A percentile compares a stretch with the other conserved stretches of the same genome.
Evolutionary conservation across 2,113 vertebrate genomes (phyloP).

Genomic region (Misgurnus mizolepis): DNA sequence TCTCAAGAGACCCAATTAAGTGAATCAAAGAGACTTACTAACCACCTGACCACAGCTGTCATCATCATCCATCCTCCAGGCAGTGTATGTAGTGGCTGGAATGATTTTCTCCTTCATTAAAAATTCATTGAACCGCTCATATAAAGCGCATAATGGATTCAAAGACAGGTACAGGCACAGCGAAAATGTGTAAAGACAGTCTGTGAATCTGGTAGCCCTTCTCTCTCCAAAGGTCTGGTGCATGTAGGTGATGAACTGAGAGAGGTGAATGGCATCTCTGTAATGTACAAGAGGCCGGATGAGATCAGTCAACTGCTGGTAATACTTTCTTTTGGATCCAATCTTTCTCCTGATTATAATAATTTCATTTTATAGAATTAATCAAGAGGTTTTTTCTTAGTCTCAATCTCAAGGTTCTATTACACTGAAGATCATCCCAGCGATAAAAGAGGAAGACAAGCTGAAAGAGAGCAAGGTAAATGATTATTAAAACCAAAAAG

Average conservation of each 20-base stretch:
- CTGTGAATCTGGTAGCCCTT: not conserved
- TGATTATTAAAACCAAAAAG: not conserved
- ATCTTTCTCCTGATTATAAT: not conserved
- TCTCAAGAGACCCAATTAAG: constrained; percentile 48
- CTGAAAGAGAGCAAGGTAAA: constrained; percentile 91
- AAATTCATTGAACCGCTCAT: constrained; percentile 47
- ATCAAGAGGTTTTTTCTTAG: constrained; percentile 60
- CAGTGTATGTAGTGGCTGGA: constrained; percentile 5
- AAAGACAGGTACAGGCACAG: not conserved
- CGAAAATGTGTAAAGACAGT: not conserved
- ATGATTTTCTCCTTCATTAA: constrained; percentile 53
- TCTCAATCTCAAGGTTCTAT: constrained; percentile 96
- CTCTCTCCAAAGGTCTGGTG: constrained; percentile 82
- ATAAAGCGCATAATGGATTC: constrained; percentile 39
- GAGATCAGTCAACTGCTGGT: constrained; percentile 98
- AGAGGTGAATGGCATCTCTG: constrained; percentile 90
- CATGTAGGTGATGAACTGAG: constrained; percentile 94
- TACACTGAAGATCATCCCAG: constrained; percentile 94
- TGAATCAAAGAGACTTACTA: constrained; percentile 42
- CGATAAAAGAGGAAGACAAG: constrained; percentile 88
- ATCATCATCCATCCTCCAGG: constrained; percentile 21
- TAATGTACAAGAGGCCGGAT: constrained; percentile 91
- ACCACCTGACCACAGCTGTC: constrained; percentile 49
- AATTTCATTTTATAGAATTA: not conserved
- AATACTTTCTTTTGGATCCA: constrained; percentile 26